These are phyloP conservation scores for Equus quagga DNA, from an alignment of 2,113 vertebrate species.

Conservation along the genomic window DNA sequence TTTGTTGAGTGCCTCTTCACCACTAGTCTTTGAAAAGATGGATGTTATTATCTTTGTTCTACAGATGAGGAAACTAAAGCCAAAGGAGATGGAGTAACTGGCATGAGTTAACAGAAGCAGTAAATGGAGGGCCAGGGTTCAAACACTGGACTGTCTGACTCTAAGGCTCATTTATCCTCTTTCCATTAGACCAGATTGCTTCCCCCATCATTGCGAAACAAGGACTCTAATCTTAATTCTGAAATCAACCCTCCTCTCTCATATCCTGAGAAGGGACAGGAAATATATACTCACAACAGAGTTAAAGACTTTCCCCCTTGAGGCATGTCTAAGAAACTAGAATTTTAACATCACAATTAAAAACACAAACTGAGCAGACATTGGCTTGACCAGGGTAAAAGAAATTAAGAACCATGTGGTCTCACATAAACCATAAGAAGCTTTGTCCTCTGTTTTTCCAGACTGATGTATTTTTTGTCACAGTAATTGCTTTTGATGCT, in stretches of 20 bases:
- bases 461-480: slow-evolving; percentile 55
- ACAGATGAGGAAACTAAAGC: not conserved
- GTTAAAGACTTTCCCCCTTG: not conserved
- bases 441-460: slow-evolving; percentile 68
- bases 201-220: not conserved
- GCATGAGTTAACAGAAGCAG: not conserved
- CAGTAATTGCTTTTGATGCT: slow-evolving; percentile 70
- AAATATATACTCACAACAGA: not conserved
- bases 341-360: slow-evolving; percentile 32
- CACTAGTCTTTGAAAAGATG: not conserved
- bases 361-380: slow-evolving; percentile 50
- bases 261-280: slow-evolving; percentile 7
- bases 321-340: not conserved
- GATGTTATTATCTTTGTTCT: not conserved
- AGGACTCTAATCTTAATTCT: slow-evolving; percentile 12
- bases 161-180: not conserved
- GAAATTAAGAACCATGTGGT: slow-evolving; percentile 37
- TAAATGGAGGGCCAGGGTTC: not conserved
- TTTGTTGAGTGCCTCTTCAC: not conserved
- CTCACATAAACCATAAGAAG: slow-evolving; percentile 35
- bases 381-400: slow-evolving; percentile 14
- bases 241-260: slow-evolving; percentile 28
- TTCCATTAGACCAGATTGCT: not conserved
- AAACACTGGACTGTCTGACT: not conserved
- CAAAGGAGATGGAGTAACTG: not conserved